These are phyloP conservation scores for Cettia cetti DNA, from an alignment of 2,113 vertebrate species.

Conservation along the genomic window DNA sequence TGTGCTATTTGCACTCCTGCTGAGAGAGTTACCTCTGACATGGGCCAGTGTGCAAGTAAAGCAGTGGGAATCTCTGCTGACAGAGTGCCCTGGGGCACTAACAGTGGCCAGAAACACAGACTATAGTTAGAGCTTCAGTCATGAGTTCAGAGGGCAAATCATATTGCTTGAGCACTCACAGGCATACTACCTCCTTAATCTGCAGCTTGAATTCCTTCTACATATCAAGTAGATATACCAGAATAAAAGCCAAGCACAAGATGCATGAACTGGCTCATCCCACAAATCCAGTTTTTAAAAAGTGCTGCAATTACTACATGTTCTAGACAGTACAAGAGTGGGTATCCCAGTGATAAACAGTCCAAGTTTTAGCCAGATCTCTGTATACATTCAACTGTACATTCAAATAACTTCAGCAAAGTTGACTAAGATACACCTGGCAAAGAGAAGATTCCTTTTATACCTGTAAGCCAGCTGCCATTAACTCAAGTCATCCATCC, in stretches of 20 bases:
- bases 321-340: not conserved
- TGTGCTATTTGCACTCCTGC: not conserved
- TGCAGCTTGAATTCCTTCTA: conserved; percentile 16
- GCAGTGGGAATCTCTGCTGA: not conserved
- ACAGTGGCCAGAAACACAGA: not conserved
- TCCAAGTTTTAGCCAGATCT: not conserved
- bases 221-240: not conserved
- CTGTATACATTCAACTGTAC: not conserved
- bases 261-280: not conserved
- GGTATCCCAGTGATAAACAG: not conserved
- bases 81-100: not conserved
- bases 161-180: not conserved
- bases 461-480: not conserved
- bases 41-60: not conserved
- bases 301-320: not conserved
- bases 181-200: not conserved
- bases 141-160: not conserved
- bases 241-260: not conserved
- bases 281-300: not conserved
- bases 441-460: not conserved
- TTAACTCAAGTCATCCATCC: not conserved
- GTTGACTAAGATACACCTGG: not conserved
- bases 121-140: not conserved
- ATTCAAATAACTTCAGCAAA: not conserved
- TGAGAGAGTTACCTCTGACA: not conserved